Conservation (phyloP, 2,797 vertebrate genomes). For the Leontopithecus rosalia region DNA sequence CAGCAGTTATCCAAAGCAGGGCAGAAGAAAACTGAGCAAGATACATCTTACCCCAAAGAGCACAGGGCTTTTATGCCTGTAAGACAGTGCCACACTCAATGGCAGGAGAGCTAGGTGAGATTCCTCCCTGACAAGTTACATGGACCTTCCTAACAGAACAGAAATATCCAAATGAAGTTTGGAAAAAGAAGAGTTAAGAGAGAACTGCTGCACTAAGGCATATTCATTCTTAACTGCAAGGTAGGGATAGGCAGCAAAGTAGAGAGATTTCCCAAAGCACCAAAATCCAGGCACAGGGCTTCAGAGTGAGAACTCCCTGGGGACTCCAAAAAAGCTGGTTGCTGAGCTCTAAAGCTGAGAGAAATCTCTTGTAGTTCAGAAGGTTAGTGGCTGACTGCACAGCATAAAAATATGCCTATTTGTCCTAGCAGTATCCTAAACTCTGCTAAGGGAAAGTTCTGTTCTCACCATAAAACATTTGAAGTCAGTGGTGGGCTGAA, state of each 20-base stretch:
- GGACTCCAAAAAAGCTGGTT: neutral
- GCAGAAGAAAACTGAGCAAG: neutral
- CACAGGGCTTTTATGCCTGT: neutral
- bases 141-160: neutral
- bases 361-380: neutral
- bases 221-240: neutral
- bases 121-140: neutral
- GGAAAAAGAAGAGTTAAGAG: neutral
- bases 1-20: neutral
- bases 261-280: neutral
- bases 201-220: neutral
- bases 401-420: neutral
- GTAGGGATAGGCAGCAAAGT: neutral
- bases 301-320: neutral
- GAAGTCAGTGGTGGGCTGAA: neutral
- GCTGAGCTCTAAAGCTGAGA: neutral
- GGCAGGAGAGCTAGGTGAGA: neutral
- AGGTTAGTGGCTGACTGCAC: neutral
- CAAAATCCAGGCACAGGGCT: neutral
- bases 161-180: neutral
- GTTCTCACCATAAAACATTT: neutral
- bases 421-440: neutral
- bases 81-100: neutral
- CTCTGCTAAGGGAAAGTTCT: neutral
- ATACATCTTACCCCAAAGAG: no score